Evolutionary conservation across 2,888 invertebrate species (phyloP).

Genomic region (Hypercompe scribonia): DNA sequence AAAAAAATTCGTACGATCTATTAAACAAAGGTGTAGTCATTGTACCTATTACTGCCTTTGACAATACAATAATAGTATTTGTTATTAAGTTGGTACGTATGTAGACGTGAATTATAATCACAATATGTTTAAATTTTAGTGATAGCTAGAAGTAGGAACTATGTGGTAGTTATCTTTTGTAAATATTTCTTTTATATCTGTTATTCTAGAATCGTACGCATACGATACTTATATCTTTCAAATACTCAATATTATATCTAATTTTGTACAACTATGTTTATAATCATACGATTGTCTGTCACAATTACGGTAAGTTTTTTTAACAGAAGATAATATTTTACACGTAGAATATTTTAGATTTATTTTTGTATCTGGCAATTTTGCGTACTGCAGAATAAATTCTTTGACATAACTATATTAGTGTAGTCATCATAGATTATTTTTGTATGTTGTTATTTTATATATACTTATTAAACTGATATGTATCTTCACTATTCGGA

Average conservation of each 20-base stretch:
- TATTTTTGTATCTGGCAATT: conserved; percentile 46
- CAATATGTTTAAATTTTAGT: conserved; percentile 27
- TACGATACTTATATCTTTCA: conserved; percentile 50
- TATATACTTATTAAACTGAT: conserved; percentile 42
- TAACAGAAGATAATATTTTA: conserved; percentile 48
- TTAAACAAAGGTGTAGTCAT: background rate
- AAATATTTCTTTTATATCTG: conserved; percentile 50
- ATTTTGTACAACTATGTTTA: conserved; percentile 49
- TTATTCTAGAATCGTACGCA: conserved; percentile 34
- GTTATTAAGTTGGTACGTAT: conserved; percentile 27
- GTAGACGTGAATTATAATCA: conserved; percentile 31
- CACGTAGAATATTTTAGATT: conserved; percentile 45
- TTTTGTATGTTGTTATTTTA: conserved; percentile 45
- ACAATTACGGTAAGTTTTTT: conserved; percentile 52
- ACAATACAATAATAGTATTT: conserved; percentile 32
- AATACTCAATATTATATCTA: conserved; percentile 58
- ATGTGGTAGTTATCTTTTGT: conserved; percentile 52
- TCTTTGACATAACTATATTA: conserved; percentile 48
- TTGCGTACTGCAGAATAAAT: conserved; percentile 40
- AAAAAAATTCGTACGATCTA: conserved; percentile 1
- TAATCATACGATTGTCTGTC: conserved; percentile 62
- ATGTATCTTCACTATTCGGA: conserved; percentile 59
- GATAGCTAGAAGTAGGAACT: conserved; percentile 28
- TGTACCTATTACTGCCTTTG: conserved; percentile 20
- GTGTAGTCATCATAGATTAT: conserved; percentile 32